These are phyloP conservation scores for Plectropomus leopardus DNA, from an alignment of 2,113 vertebrate genomes.

Conservation along the genomic window DNA sequence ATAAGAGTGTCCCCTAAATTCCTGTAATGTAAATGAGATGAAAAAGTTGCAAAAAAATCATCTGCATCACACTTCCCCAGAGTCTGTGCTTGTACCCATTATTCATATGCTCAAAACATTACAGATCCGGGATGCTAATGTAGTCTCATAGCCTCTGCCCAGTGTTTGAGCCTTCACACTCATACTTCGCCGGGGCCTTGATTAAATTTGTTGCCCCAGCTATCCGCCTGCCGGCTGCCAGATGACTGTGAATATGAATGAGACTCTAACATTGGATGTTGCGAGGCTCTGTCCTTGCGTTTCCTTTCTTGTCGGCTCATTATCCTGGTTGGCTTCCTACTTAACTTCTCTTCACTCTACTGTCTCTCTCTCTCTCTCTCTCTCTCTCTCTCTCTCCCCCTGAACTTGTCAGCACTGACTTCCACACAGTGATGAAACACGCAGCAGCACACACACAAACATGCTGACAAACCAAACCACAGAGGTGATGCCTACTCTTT, in stretches of 20 bases:
- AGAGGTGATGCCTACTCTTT: not conserved
- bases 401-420: slow-evolving; percentile 36
- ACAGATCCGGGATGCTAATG: slow-evolving; percentile 63
- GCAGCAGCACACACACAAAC: slow-evolving; percentile 24
- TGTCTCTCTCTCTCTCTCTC: slow-evolving; percentile 21
- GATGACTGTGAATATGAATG: slow-evolving; percentile 79
- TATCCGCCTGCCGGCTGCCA: slow-evolving; percentile 55
- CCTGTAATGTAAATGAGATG: slow-evolving; percentile 41
- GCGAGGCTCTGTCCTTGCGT: slow-evolving; percentile 65
- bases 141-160: slow-evolving; percentile 53
- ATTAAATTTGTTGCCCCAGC: slow-evolving; percentile 74
- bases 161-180: slow-evolving; percentile 57
- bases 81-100: slow-evolving; percentile 45
- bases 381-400: slow-evolving; percentile 20
- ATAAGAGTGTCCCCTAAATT: slow-evolving; percentile 22
- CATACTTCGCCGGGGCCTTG: slow-evolving; percentile 58
- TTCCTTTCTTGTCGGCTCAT: slow-evolving; percentile 69
- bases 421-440: slow-evolving; percentile 12
- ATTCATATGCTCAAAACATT: slow-evolving; percentile 54
- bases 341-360: slow-evolving; percentile 56
- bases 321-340: slow-evolving; percentile 57
- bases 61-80: not conserved
- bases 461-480: slow-evolving; percentile 45
- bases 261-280: slow-evolving; percentile 66
- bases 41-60: slow-evolving; percentile 23